Base-by-base conservation (phyloP, 1,140 invertebrate genomes). In the Lordiphosa stackelbergi region DNA sequence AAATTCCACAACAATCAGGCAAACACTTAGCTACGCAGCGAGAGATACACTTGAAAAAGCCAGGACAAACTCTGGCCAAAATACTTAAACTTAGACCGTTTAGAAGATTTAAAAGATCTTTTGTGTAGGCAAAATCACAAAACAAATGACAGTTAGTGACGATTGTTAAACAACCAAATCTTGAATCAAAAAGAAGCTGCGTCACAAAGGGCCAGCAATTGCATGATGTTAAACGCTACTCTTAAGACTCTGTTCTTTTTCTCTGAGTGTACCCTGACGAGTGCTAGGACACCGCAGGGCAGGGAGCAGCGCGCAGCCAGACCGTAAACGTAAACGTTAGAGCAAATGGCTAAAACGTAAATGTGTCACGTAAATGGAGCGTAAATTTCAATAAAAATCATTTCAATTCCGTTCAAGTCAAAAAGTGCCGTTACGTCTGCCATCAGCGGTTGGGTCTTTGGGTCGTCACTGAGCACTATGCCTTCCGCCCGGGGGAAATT, bases 301-400 rank as follows among this genome's bases (percentile, higher is more conserved):
- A n/a, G 19, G 19, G 19, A 28, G n/a, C 37, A 10, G 37, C 7
- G 6, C 4, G 10, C 2, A 37, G 24, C 45, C 19, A 34, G 53
- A 52, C 43, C 47, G 42, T 55, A 56, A 52, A 48, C 47, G 42
- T 53, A 66, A 60, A 55, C 40, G 41, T 57, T 40, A 60, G 43
- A 37, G 60, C 62, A 81, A 83, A 77, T 83, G 72, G 77, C 72
- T 83, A 83, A 83, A 83, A 77, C 77, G 72, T 83, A 83, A 83
- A 83, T 83, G 77, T 83, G 78, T 83, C 77, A 83, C 77, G 77
- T 83, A 83, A 83, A 83, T 83, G 77, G 77, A 83, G 77, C 77
- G 77, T 83, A 83, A 83, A 83, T 83, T 83, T 83, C 77, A 83
- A 83, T 83, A 83, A 83, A 81, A 83, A 83, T 83, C 77, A 83